These are phyloP conservation scores for Cromileptes altivelis DNA, from an alignment of 2,113 vertebrate species.

Conservation along the genomic window DNA sequence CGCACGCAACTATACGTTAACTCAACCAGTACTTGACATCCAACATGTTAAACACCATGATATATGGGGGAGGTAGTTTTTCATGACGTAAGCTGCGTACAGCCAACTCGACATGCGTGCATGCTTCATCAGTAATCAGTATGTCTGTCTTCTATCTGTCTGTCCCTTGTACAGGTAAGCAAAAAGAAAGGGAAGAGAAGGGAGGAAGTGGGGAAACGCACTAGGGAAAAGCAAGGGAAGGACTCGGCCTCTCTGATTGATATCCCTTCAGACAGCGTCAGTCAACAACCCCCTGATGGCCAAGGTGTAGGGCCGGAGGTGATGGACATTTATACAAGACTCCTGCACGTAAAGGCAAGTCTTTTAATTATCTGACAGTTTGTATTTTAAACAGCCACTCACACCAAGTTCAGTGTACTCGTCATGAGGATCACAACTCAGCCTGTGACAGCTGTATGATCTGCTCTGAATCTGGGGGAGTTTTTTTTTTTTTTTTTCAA, in stretches of 20 bases:
- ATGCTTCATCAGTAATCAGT: not conserved
- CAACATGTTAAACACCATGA: not conserved
- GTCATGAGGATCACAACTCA: not conserved
- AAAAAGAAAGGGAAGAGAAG: slow-evolving; percentile 80
- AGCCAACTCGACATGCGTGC: not conserved
- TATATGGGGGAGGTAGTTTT: not conserved
- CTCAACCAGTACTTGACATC: slow-evolving; percentile 2
- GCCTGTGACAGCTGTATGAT: not conserved
- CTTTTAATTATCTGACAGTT: not conserved
- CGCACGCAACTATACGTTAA: slow-evolving; percentile 14
- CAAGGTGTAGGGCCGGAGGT: not conserved
- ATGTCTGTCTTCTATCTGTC: slow-evolving; percentile 11
- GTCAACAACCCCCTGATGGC: not conserved
- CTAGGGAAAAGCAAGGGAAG: slow-evolving; percentile 25
- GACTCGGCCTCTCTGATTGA: not conserved
- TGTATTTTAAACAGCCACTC: not conserved
- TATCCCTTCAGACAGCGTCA: not conserved
- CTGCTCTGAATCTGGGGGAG: not conserved
- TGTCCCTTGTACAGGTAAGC: slow-evolving; percentile 68
- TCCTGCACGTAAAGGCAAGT: slow-evolving; percentile 68
- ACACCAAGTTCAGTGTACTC: not conserved
- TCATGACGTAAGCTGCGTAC: not conserved
- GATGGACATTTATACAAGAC: slow-evolving; percentile 45
- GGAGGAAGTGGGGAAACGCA: slow-evolving; percentile 31
- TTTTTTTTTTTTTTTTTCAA: too few relatives aligned